Base-by-base conservation (phyloP, 2,797 vertebrate species). In the Phataginus tetradactyla region DNA sequence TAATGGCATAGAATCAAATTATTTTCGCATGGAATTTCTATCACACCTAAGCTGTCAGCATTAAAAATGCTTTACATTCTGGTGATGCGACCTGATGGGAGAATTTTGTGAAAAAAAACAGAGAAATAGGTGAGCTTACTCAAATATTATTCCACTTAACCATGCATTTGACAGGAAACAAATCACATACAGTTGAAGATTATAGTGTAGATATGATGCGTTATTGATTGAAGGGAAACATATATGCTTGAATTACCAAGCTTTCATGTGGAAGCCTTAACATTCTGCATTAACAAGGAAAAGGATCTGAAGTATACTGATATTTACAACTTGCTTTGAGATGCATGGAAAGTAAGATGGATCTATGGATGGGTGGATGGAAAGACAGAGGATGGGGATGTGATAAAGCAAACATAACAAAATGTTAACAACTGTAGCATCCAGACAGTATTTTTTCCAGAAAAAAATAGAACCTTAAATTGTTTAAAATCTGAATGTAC, bases 131-230 rank as follows among this genome's bases (percentile, higher is more conserved):
- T 53, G 5, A 84, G 20, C 20, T 71, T 39, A 15, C 32, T 51
- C 34, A 78, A 83, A 78, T 57, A 17, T 42, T 85, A 69, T 3
- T 86, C 57, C 64, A 9, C 59, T 49, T 83, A 95, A 55, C 78
- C 21, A 81, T 79, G 5, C 27, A 49, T 75, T 83, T 79, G n/a
- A 93, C 55, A 90, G 39, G 11, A 93, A 93, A 64, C 39, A 94
- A 83, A 92, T 57, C 61, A 66, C 71, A 81, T 42, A 39, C 29
- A 78, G 25, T 79, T 85, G 77, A 90, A 66, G 37, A 68, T 66
- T 80, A 55, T 29, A 15, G 39, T 69, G 27, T 74, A 89, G 69
- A 86, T 69, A 57, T 8, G 57, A 37, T 49, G 29, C 49, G 57
- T 51, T 87, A 68, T 55, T 88, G 42, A 80, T 59, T 37, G 55